Percentiles rank a stretch among this genome's conserved stretches.
These are phyloP conservation scores for Myocastor coypus DNA, from an alignment of 2,113 vertebrate species.

Conservation along the genomic window DNA sequence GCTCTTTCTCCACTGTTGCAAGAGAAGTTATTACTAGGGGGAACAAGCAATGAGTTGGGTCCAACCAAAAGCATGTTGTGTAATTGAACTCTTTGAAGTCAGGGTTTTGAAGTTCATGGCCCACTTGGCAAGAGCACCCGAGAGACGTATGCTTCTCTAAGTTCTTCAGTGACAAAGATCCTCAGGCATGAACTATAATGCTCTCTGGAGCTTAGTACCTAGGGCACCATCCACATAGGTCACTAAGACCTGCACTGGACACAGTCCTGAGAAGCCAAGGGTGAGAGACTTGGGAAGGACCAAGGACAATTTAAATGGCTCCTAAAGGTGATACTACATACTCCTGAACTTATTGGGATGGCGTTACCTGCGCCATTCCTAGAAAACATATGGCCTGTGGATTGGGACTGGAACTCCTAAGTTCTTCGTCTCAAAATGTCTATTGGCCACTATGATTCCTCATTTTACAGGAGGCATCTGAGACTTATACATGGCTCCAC, in stretches of 20 bases:
- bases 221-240: neutral
- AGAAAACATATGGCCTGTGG: neutral
- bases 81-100: neutral
- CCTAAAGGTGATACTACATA: neutral
- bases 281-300: neutral
- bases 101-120: neutral
- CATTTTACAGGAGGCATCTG: neutral
- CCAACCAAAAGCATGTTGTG: neutral
- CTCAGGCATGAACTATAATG: neutral
- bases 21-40: neutral
- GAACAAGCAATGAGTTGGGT: neutral
- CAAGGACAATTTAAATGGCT: neutral
- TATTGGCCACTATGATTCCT: slow-evolving; percentile 56
- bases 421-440: slow-evolving; percentile 1
- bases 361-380: neutral
- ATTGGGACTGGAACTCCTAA: neutral
- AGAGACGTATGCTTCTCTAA: neutral
- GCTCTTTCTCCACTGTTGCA: neutral
- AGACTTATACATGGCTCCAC: neutral
- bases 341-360: neutral
- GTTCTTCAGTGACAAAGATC: neutral
- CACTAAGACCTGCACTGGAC: neutral
- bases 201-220: neutral
- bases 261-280: slow-evolving; percentile 13
- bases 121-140: neutral